phyloP scores from a whole-genome alignment of 2,888 invertebrate species.

The Molorchus minor region DNA sequence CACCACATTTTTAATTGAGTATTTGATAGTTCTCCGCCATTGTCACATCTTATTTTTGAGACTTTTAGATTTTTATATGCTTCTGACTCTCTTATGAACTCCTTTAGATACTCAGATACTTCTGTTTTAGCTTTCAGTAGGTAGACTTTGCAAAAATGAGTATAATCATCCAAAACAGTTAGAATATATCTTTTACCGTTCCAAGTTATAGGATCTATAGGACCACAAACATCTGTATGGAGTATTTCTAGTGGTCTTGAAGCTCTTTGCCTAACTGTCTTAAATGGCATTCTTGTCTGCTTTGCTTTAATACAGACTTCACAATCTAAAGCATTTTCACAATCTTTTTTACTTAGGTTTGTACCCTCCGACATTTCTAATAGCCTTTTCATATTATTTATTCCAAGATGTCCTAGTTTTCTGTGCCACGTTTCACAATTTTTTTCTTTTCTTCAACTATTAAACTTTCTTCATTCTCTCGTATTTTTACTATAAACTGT shows the following conservation, averaged over 20 bases:
- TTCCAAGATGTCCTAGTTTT: conserved; percentile 27
- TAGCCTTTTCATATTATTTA: background rate
- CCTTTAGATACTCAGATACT: conserved; percentile 26
- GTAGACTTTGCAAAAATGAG: conserved; percentile 52
- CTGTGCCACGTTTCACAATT: conserved; percentile 20
- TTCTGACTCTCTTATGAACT: conserved; percentile 32
- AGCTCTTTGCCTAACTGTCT: conserved; percentile 44
- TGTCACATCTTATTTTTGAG: conserved; percentile 39
- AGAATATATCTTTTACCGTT: conserved; percentile 53
- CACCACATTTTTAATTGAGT: conserved; percentile 32
- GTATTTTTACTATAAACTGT: conserved; percentile 27
- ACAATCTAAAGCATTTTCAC: too few species aligned
- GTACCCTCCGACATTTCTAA: background rate
- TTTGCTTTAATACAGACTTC: conserved; percentile 56
- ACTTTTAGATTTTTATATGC: conserved; percentile 29
- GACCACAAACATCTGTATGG: conserved; percentile 53
- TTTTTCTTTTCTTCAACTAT: conserved; percentile 13
- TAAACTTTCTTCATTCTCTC: background rate
- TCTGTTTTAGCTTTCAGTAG: conserved; percentile 41
- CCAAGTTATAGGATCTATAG: conserved; percentile 51
- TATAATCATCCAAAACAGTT: conserved; percentile 54
- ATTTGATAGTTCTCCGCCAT: conserved; percentile 39
- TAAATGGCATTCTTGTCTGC: conserved; percentile 54
- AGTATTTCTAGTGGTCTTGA: conserved; percentile 53
- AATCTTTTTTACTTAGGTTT: background rate